Conservation (phyloP, 2,888 invertebrate genomes). For the Aspidapion aeneum region DNA sequence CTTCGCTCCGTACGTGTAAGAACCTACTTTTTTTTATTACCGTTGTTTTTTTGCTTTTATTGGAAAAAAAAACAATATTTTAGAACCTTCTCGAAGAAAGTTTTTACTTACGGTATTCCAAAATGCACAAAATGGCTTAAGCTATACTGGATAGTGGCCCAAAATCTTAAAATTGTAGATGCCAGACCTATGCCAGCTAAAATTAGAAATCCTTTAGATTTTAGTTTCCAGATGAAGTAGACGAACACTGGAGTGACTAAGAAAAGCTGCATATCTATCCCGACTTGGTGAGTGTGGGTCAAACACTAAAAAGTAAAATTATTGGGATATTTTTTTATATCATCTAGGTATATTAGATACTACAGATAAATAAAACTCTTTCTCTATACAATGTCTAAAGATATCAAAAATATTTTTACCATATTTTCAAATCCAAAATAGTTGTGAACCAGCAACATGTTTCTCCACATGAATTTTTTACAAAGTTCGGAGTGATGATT, state of each 20-base stretch:
- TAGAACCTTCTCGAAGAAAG: too few species aligned
- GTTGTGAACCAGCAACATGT: constrained; percentile 63
- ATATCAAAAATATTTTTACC: constrained; percentile 45
- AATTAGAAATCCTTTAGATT: constrained; percentile 48
- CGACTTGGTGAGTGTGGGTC: constrained; percentile 65
- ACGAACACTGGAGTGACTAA: constrained; percentile 57
- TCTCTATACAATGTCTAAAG: constrained; percentile 10
- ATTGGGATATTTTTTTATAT: not conserved
- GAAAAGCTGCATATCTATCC: constrained; percentile 65
- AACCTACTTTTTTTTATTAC: too few species aligned
- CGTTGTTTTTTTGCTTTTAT: too few species aligned
- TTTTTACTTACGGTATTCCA: constrained; percentile 57
- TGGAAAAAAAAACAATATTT: too few species aligned
- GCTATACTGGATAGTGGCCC: constrained; percentile 53
- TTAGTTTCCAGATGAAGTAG: constrained; percentile 54
- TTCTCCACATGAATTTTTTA: constrained; percentile 63
- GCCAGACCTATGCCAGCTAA: constrained; percentile 48
- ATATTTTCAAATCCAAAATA: constrained; percentile 66
- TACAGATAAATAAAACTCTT: too few species aligned
- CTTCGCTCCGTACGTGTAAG: too few species aligned
- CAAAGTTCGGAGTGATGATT: constrained; percentile 61
- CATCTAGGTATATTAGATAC: not conserved
- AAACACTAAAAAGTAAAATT: constrained; percentile 50
- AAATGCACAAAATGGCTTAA: constrained; percentile 62
- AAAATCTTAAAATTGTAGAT: constrained; percentile 58